Percentiles rank a stretch among this genome's conserved stretches.
Evolutionary conservation across 2,888 invertebrate species (phyloP).

Genomic region (Ichneumoninae sp.): DNA sequence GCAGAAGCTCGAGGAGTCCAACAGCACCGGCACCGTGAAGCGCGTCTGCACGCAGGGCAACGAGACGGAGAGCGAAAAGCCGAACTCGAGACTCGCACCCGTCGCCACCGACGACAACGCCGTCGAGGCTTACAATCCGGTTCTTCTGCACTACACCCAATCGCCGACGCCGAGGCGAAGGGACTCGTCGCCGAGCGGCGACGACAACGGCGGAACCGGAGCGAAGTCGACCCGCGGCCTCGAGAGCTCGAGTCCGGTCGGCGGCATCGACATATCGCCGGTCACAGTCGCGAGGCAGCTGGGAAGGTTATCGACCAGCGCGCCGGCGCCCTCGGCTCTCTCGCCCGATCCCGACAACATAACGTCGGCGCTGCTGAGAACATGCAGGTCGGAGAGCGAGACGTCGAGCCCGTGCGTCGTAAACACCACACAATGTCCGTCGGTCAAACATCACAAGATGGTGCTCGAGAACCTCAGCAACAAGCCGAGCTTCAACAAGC

Average conservation of each 20-base stretch:
- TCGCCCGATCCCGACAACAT: slow-evolving; percentile 82
- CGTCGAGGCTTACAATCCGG: slow-evolving; percentile 80
- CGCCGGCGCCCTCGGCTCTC: slow-evolving; percentile 80
- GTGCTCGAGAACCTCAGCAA: slow-evolving; percentile 85
- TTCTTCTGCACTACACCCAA: slow-evolving; percentile 80
- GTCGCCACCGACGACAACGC: slow-evolving; percentile 76
- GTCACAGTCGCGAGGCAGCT: slow-evolving; percentile 69
- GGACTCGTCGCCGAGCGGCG: slow-evolving; percentile 72
- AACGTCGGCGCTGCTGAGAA: slow-evolving; percentile 76
- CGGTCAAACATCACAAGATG: slow-evolving; percentile 86
- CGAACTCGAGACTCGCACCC: slow-evolving; percentile 72
- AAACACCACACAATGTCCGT: slow-evolving; percentile 85
- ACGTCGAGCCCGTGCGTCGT: slow-evolving; percentile 84
- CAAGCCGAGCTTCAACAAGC: slow-evolving; percentile 81
- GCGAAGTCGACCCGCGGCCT: slow-evolving; percentile 28
- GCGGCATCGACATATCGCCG: slow-evolving; percentile 69
- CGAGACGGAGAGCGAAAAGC: slow-evolving; percentile 76
- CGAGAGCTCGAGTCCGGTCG: slow-evolving; percentile 47
- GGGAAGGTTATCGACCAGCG: slow-evolving; percentile 83
- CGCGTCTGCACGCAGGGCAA: slow-evolving; percentile 80
- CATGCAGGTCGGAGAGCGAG: slow-evolving; percentile 83
- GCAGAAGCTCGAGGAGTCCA: slow-evolving; percentile 88
- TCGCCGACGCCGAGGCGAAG: slow-evolving; percentile 79
- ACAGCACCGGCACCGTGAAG: slow-evolving; percentile 82
- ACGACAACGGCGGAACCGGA: slow-evolving; percentile 26